Conservation (phyloP, 2,113 vertebrate species). For the Sterrhoptilus dennistouni region DNA sequence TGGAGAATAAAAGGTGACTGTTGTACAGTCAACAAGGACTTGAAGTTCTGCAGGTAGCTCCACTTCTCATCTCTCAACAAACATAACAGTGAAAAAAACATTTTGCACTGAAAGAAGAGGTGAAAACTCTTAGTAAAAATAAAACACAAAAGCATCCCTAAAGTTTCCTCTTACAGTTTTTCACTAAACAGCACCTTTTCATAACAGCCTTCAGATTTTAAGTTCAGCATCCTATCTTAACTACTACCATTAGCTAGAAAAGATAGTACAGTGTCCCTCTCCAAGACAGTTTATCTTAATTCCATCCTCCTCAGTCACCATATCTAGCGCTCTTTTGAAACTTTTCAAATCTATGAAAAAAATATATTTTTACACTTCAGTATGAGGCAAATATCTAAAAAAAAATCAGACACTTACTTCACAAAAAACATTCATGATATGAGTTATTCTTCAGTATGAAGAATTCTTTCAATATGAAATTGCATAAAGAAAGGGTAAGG, state of each 20-base stretch:
- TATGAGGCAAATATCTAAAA: neutral
- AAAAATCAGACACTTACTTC: neutral
- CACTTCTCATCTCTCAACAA: neutral
- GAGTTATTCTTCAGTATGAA: neutral
- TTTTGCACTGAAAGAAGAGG: neutral
- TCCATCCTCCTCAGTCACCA: neutral
- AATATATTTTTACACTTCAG: neutral
- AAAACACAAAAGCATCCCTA: neutral
- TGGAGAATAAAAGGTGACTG: conserved; percentile 21
- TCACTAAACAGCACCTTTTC: neutral
- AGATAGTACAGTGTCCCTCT: neutral
- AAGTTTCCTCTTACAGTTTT: neutral
- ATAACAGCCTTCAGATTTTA: neutral
- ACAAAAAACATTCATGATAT: neutral
- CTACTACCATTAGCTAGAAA: neutral
- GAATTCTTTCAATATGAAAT: neutral
- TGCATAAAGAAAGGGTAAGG: neutral
- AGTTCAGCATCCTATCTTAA: neutral
- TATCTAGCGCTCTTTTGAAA: neutral
- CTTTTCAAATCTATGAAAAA: neutral
- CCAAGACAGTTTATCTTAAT: neutral
- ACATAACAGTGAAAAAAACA: neutral
- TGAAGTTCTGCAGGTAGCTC: neutral
- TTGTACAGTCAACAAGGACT: neutral
- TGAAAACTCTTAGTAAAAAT: neutral